These are phyloP conservation scores for Dipodomys merriami DNA, from an alignment of 2,113 vertebrate species.

Conservation along the genomic window DNA sequence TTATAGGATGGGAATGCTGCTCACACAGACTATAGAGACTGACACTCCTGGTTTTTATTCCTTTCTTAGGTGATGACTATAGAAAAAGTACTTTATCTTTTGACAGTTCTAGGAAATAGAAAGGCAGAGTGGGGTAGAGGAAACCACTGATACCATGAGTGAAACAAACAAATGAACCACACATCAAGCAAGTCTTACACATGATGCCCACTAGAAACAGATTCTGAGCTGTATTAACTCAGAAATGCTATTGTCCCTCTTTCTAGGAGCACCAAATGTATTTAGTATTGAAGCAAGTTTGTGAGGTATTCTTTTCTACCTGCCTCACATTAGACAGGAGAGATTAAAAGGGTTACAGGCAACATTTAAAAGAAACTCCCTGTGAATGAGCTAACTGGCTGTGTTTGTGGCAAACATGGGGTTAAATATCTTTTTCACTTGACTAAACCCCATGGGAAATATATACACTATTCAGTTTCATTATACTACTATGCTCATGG, in stretches of 20 bases:
- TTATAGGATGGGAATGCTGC: slow-evolving; percentile 35
- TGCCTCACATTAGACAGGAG: slow-evolving; percentile 33
- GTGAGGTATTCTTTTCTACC: slow-evolving; percentile 67
- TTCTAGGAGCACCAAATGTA: slow-evolving; percentile 70
- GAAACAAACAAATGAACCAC: slow-evolving; percentile 71
- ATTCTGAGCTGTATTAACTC: slow-evolving; percentile 49
- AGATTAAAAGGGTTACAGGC: slow-evolving; percentile 53
- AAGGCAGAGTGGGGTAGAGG: slow-evolving; percentile 49
- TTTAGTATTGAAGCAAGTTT: slow-evolving; percentile 71
- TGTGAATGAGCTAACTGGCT: slow-evolving; percentile 34
- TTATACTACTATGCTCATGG: neutral
- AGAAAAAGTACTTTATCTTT: slow-evolving; percentile 65
- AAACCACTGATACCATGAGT: slow-evolving; percentile 46
- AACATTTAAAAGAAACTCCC: slow-evolving; percentile 58
- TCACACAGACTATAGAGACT: slow-evolving; percentile 79
- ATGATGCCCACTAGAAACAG: slow-evolving; percentile 65
- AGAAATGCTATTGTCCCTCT: slow-evolving; percentile 47
- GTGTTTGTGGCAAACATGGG: slow-evolving; percentile 54
- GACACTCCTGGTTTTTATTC: slow-evolving; percentile 67
- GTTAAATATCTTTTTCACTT: slow-evolving; percentile 65
- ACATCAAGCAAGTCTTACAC: slow-evolving; percentile 74
- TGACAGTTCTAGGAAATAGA: slow-evolving; percentile 33
- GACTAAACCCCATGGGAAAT: slow-evolving; percentile 42
- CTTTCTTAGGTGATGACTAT: slow-evolving; percentile 44
- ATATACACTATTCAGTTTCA: slow-evolving; percentile 31